phyloP scores from a whole-genome alignment of 2,797 vertebrate species.

The Gastrophryne carolinensis region DNA sequence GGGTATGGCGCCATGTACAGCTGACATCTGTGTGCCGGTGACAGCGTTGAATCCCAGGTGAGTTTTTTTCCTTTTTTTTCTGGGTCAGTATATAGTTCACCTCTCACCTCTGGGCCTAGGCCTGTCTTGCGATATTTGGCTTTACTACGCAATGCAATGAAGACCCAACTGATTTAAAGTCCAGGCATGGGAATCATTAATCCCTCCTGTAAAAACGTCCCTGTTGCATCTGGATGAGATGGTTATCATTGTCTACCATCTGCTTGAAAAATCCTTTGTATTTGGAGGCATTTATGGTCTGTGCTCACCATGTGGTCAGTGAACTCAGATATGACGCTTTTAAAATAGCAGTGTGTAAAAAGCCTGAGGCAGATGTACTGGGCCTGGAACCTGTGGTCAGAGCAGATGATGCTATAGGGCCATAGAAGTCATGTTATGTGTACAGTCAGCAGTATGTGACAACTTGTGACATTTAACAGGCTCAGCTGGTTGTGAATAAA shows the following conservation, averaged over 20 bases:
- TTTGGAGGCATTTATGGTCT: not conserved
- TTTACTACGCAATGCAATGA: too few relatives aligned
- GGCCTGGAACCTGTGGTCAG: not conserved
- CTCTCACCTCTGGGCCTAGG: too few relatives aligned
- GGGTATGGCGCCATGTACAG: too few relatives aligned
- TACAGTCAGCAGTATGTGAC: not conserved
- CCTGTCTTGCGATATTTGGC: too few relatives aligned
- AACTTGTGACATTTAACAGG: not conserved
- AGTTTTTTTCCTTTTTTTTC: too few relatives aligned
- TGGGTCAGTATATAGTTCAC: too few relatives aligned
- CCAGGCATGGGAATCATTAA: not conserved
- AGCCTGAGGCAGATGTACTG: not conserved
- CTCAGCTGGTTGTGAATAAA: not conserved
- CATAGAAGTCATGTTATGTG: not conserved
- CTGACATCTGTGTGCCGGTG: too few relatives aligned
- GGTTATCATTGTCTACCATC: not conserved
- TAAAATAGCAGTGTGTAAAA: not conserved
- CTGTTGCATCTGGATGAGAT: not conserved
- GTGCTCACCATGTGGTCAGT: not conserved
- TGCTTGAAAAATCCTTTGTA: not conserved
- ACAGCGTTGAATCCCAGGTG: too few relatives aligned
- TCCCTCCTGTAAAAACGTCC: not conserved
- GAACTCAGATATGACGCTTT: not conserved
- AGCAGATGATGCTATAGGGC: not conserved
- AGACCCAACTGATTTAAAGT: too few relatives aligned